Evolutionary conservation across 2,113 vertebrate species (phyloP), one percentile per base, ranked within the genome.

Genomic region (Cryptomyrus ogoouensis): DNA sequence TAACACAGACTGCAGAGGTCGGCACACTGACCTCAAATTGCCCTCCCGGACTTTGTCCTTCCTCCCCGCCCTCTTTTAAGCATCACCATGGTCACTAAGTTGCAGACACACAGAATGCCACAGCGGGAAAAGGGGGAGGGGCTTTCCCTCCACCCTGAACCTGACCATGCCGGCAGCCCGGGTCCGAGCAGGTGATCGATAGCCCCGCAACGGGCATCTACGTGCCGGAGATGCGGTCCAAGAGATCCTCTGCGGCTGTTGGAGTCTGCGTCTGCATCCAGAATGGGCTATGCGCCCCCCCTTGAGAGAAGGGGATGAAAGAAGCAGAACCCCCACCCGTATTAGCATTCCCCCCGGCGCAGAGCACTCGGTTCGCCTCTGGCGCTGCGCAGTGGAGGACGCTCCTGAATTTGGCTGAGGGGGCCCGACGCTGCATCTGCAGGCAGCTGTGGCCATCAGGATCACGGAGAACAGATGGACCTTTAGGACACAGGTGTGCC

Each of bases 281-380:
- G 84, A 53, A 87, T 31, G 47, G 84, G n/a, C 44, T 52, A 52
- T 35, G 19, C 1, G 9, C 84, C 84, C 46, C 44, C 80, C 31
- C 83, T 0, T 7, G 9, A 31, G 80, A 31, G 49, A 87, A 27
- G 84, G 24, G 46, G 74, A 89, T 50, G 84, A 87, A 87, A 87
- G 49, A 91, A 93, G 94, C 93, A 91, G 88, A 94, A 93, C 94
- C 93, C 94, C 95, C 95, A 94, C 94, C 95, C 94, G 94, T 92
- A 95, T 95, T 95, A 95, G 94, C 94, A 95, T 95, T 95, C 95
- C 93, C 91, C 87, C 94, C 90, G 95, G 94, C 93, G 92, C 94
- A 93, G 93, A 94, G 93, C 93, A 94, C 94, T 95, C 94, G 94
- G 94, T 95, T 95, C 93, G 95, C 95, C 95, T 95, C 94, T 95